These are phyloP conservation scores for Psittacula echo DNA, from an alignment of 2,797 vertebrate species.

Conservation along the genomic window DNA sequence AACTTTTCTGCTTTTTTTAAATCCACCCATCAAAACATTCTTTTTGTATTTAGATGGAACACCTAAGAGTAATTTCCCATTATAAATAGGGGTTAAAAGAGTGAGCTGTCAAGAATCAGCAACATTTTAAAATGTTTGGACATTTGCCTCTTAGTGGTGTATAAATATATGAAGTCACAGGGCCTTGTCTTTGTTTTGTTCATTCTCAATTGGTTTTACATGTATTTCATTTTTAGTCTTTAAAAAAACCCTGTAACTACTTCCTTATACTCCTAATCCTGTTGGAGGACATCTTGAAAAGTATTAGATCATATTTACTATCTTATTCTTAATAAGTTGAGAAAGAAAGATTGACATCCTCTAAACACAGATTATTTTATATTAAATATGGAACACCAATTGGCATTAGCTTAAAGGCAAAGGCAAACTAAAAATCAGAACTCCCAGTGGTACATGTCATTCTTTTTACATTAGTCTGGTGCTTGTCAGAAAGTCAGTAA, in stretches of 20 bases:
- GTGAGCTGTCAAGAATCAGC: background rate
- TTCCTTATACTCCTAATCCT: background rate
- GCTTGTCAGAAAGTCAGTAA: background rate
- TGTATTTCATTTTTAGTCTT: background rate
- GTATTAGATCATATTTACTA: background rate
- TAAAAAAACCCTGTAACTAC: background rate
- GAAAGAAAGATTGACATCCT: background rate
- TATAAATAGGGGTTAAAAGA: background rate
- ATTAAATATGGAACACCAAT: background rate
- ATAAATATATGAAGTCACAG: background rate
- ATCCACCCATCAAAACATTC: background rate
- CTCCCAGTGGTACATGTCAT: background rate
- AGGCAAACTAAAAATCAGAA: background rate
- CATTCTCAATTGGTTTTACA: background rate
- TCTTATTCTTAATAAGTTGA: background rate
- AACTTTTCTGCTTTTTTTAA: background rate
- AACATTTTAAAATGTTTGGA: background rate
- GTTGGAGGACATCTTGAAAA: background rate
- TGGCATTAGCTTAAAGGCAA: background rate
- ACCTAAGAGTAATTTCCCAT: background rate
- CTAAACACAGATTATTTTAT: background rate
- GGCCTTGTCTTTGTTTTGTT: background rate
- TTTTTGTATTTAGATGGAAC: background rate
- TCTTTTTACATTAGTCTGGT: background rate
- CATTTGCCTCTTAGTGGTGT: background rate